phyloP scores from a whole-genome alignment of 35 echinoderm and acorn worm genomes.

The Amphiura filiformis region DNA sequence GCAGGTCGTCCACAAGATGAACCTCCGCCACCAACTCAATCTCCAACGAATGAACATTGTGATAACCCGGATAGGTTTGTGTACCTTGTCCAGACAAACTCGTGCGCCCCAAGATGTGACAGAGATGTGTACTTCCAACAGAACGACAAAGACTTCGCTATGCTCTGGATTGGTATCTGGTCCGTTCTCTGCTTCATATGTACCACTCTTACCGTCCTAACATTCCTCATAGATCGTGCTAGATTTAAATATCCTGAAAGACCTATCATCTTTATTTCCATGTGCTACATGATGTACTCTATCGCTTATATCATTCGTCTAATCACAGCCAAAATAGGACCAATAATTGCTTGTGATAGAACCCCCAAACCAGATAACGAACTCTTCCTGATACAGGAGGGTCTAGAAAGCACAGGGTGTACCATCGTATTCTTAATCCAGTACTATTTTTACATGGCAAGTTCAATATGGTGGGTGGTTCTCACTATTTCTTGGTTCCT shows the following conservation, averaged over 20 bases:
- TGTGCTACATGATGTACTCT: conserved; percentile 96
- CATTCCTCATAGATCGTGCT: conserved; percentile 85
- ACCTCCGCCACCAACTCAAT: conserved; percentile 15
- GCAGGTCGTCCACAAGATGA: not conserved
- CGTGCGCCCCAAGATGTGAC: conserved; percentile 79
- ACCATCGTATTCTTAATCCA: conserved; percentile 98
- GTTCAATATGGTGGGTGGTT: conserved; percentile 99
- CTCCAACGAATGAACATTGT: conserved; percentile 27
- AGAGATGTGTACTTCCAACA: conserved; percentile 79
- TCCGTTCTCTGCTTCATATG: conserved; percentile 87
- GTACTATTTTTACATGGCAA: conserved; percentile 99
- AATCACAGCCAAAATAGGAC: conserved; percentile 33
- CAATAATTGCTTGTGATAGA: conserved; percentile 82
- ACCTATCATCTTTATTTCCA: conserved; percentile 93
- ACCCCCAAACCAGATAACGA: conserved; percentile 50
- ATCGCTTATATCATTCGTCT: conserved; percentile 86
- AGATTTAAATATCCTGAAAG: conserved; percentile 94
- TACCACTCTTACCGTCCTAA: conserved; percentile 85
- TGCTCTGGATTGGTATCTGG: conserved; percentile 98
- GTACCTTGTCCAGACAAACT: conserved; percentile 62
- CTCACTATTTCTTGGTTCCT: conserved; percentile 96
- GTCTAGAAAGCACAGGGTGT: conserved; percentile 94
- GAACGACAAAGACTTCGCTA: conserved; percentile 82
- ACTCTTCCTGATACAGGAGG: conserved; percentile 84
- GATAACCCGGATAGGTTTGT: conserved; percentile 73